Conservation (phyloP, 2,888 invertebrate species). For the Xestia sexstrigata region DNA sequence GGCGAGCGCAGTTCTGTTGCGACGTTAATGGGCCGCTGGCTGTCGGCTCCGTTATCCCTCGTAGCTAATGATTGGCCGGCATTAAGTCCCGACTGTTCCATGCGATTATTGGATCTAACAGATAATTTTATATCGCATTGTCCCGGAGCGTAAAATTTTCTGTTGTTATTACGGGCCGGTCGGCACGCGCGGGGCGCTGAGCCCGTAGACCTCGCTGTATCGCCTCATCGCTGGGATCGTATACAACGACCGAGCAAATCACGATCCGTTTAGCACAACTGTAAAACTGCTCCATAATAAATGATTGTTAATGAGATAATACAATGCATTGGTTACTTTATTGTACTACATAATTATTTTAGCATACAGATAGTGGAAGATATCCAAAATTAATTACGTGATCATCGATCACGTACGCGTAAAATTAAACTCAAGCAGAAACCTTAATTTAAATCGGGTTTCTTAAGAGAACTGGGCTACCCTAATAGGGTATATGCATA, state of each 20-base stretch:
- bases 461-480: not conserved
- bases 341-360: conserved; percentile 14
- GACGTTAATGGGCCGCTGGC: conserved; percentile 83
- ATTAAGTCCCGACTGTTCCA: conserved; percentile 89
- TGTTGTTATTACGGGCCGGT: conserved; percentile 87
- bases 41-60: conserved; percentile 89
- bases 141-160: conserved; percentile 90
- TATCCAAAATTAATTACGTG: not conserved
- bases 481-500: too few relatives aligned
- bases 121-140: conserved; percentile 91
- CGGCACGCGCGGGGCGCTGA: conserved; percentile 76
- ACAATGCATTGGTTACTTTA: conserved; percentile 26
- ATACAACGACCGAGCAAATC: conserved; percentile 76
- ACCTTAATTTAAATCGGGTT: not conserved
- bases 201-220: conserved; percentile 73
- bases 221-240: conserved; percentile 77
- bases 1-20: conserved; percentile 76
- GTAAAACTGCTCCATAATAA: conserved; percentile 60
- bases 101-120: conserved; percentile 91
- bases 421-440: not conserved
- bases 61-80: conserved; percentile 91
- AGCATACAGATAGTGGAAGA: conserved; percentile 2
- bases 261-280: conserved; percentile 77
- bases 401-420: not conserved
- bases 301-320: conserved; percentile 62